These are phyloP conservation scores for Standfussiana lucernea DNA, from an alignment of 2,888 invertebrate genomes.

Conservation along the genomic window DNA sequence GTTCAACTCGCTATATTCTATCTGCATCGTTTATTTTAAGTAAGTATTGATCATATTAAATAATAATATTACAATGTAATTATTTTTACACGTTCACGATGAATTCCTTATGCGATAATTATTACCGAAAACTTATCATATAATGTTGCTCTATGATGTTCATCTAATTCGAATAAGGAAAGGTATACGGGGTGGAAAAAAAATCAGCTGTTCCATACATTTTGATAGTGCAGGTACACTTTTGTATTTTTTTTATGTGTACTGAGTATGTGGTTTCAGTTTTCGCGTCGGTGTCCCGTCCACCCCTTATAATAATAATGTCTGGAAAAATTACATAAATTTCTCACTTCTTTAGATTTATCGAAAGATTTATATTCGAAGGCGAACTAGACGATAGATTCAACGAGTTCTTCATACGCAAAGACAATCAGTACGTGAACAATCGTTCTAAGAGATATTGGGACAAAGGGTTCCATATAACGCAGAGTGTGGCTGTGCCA, in stretches of 20 bases:
- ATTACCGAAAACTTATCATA: background rate
- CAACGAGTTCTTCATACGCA: conserved; percentile 96
- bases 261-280: too few species aligned
- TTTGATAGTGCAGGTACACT: too few species aligned
- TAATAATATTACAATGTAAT: background rate
- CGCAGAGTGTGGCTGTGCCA: conserved; percentile 91
- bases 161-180: background rate
- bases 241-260: too few species aligned
- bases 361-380: conserved; percentile 96
- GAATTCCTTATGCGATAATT: background rate
- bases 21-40: conserved; percentile 92
- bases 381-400: conserved; percentile 95
- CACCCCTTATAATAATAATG: too few species aligned
- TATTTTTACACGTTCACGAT: background rate
- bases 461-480: conserved; percentile 92
- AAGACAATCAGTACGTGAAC: conserved; percentile 92
- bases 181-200: too few species aligned
- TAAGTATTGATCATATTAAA: conserved; percentile 71
- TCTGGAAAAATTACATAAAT: background rate
- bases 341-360: conserved; percentile 85
- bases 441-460: conserved; percentile 92
- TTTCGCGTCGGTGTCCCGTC: too few species aligned
- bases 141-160: background rate
- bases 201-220: too few species aligned
- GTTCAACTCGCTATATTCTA: conserved; percentile 89